Evolutionary conservation across 1,140 invertebrate species (phyloP).

Genomic region (Camponotus vicinus): DNA sequence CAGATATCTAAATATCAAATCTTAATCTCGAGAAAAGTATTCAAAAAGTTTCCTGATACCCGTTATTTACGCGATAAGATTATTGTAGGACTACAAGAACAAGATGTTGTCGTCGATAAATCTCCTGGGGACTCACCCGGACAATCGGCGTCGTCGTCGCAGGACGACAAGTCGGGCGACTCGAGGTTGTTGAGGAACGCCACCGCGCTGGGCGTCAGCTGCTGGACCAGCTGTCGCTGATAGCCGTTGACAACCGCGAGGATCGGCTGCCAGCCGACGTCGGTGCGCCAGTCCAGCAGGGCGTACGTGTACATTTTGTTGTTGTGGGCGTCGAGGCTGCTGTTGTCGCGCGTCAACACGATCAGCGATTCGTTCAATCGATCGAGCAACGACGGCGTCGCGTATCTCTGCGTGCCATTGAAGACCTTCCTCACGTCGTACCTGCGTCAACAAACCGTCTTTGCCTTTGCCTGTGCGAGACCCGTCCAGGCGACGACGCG

Average conservation of each 20-base stretch:
- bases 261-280: constrained; percentile 79
- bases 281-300: constrained; percentile 75
- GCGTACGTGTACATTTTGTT: constrained; percentile 84
- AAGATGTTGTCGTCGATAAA: background rate
- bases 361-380: constrained; percentile 81
- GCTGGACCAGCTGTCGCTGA: constrained; percentile 76
- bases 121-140: constrained; percentile 62
- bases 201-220: constrained; percentile 76
- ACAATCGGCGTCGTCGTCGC: constrained; percentile 79
- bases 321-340: constrained; percentile 81
- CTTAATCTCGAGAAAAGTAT: too few species aligned
- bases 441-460: constrained; percentile 66
- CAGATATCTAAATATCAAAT: too few species aligned
- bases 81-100: background rate
- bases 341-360: constrained; percentile 80
- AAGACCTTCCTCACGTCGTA: constrained; percentile 81
- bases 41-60: too few species aligned
- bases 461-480: too few species aligned
- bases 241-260: constrained; percentile 77
- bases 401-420: constrained; percentile 79
- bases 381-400: constrained; percentile 77
- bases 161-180: constrained; percentile 74
- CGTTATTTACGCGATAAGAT: background rate
- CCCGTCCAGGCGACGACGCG: constrained; percentile 31
- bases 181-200: constrained; percentile 76